These are phyloP conservation scores for Semicossyphus pulcher DNA, from an alignment of 2,113 vertebrate species.

Conservation along the genomic window DNA sequence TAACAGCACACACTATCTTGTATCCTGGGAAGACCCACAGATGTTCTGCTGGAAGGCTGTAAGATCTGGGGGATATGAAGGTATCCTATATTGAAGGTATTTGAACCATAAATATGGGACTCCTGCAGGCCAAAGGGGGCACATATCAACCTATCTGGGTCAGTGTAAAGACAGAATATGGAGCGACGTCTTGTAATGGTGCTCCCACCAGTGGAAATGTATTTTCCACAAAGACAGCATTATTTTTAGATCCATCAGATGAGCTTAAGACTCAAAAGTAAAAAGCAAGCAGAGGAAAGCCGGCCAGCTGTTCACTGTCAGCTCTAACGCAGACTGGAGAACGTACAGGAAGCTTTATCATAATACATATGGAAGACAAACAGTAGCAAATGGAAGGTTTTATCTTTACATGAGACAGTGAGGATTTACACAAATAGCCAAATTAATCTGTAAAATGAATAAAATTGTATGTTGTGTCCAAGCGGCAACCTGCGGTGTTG, in stretches of 20 bases:
- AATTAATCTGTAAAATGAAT: background rate
- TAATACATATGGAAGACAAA: background rate
- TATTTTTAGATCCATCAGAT: background rate
- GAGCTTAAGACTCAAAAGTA: background rate
- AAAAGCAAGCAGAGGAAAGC: background rate
- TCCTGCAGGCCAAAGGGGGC: background rate
- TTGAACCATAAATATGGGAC: too few species aligned
- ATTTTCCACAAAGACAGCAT: background rate
- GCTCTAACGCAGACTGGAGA: background rate
- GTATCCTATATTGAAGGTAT: too few species aligned
- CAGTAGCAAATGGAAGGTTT: background rate
- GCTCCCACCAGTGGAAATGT: background rate
- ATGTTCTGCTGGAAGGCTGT: background rate
- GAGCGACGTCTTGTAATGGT: background rate
- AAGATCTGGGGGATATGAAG: too few species aligned
- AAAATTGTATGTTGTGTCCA: conserved; percentile 8
- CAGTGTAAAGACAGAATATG: background rate
- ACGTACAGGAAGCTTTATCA: background rate
- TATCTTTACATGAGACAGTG: background rate
- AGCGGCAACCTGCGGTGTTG: too few species aligned
- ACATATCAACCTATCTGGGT: background rate
- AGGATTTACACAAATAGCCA: background rate
- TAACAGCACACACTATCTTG: background rate
- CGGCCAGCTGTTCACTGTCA: background rate
- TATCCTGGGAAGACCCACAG: background rate